A percentile compares a stretch with the other conserved stretches of the same genome.
Conservation (phyloP, 37 sponge, comb jelly and placozoan species). For the Aphrocallistes beatrix region DNA sequence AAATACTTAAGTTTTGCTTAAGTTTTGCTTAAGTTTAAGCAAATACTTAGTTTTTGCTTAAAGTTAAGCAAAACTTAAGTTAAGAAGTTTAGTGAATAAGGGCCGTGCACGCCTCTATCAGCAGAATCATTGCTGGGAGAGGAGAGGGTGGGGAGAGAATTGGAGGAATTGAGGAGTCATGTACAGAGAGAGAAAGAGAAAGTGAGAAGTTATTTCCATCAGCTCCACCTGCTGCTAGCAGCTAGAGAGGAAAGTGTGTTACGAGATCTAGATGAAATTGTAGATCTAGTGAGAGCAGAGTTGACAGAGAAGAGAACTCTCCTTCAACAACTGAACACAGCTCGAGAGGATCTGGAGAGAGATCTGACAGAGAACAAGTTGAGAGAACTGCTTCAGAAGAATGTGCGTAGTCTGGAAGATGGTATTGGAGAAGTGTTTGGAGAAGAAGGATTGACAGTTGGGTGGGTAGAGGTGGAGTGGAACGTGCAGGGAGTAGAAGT, state of each 20-base stretch:
- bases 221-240: not conserved
- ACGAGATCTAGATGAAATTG: not conserved
- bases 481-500: not conserved
- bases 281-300: not conserved
- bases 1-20: too few relatives aligned
- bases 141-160: not conserved
- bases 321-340: not conserved
- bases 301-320: not conserved
- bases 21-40: too few relatives aligned
- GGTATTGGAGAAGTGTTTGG: not conserved
- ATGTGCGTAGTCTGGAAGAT: not conserved
- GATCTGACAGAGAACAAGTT: not conserved
- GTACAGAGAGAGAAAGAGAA: not conserved
- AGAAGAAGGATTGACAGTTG: not conserved
- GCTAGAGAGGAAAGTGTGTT: not conserved
- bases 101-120: too few relatives aligned
- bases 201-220: not conserved
- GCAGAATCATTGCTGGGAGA: too few relatives aligned
- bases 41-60: too few relatives aligned
- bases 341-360: not conserved
- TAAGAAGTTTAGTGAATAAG: too few relatives aligned
- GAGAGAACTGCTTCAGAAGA: not conserved
- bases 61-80: too few relatives aligned
- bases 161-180: not conserved
- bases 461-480: constrained; percentile 13